Evolutionary conservation across 2,888 invertebrate species (phyloP).

Genomic region (Pollenia angustigena): DNA sequence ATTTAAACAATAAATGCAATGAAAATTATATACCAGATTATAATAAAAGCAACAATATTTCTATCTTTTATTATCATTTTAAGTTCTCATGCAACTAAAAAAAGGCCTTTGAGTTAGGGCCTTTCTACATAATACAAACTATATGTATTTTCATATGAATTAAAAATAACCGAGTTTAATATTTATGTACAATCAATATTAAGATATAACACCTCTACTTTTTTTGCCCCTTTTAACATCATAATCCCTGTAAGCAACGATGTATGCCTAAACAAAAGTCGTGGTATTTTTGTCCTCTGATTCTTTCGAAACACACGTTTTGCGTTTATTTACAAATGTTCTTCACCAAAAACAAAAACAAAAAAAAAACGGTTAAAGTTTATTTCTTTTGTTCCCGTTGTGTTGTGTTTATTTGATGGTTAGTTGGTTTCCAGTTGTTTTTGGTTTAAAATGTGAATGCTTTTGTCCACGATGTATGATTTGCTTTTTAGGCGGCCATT

Average conservation of each 20-base stretch:
- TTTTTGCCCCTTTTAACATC: background rate
- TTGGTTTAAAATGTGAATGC: slow-evolving; percentile 41
- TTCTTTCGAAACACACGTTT: slow-evolving; percentile 31
- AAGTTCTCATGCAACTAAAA: too few species aligned
- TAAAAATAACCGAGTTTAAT: too few species aligned
- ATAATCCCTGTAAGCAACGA: background rate
- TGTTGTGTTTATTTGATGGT: background rate
- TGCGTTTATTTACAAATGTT: slow-evolving; percentile 33
- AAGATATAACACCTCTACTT: background rate
- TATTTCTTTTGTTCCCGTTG: slow-evolving; percentile 12
- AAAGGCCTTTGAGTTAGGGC: too few species aligned
- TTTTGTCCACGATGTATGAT: slow-evolving; percentile 43
- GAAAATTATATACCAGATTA: too few species aligned
- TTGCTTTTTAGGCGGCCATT: slow-evolving; percentile 44
- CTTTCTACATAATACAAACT: too few species aligned
- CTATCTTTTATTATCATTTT: too few species aligned
- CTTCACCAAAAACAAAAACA: slow-evolving; percentile 21
- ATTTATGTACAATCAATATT: too few species aligned
- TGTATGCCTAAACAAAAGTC: background rate
- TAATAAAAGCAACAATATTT: too few species aligned
- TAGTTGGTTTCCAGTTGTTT: background rate
- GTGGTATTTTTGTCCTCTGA: slow-evolving; percentile 15
- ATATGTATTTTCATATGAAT: too few species aligned
- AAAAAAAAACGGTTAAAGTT: background rate
- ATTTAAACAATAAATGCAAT: too few species aligned